Evolutionary conservation across 2,888 invertebrate genomes (phyloP).

Genomic region (Ligdia adustata): DNA sequence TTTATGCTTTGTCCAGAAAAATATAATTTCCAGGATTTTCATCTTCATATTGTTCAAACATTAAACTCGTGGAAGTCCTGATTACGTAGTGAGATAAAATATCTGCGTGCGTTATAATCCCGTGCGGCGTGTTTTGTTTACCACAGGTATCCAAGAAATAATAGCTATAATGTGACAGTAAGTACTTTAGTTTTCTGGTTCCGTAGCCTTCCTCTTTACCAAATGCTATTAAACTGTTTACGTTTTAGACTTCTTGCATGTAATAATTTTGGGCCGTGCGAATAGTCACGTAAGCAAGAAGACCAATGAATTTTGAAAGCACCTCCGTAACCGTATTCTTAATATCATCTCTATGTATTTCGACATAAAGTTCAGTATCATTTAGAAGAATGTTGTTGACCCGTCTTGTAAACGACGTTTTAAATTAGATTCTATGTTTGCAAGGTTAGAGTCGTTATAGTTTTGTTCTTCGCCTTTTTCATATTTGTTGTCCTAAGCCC

Average conservation of each 20-base stretch:
- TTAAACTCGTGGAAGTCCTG: no score
- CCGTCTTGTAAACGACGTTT: not conserved
- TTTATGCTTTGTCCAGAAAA: no score
- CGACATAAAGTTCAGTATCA: slow-evolving; percentile 9
- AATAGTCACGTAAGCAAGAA: slow-evolving; percentile 35
- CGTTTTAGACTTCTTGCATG: slow-evolving; percentile 14
- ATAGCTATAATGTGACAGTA: no score
- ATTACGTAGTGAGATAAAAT: no score
- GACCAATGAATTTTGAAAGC: slow-evolving; percentile 11
- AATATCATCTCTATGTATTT: slow-evolving; percentile 17
- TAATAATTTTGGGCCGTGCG: slow-evolving; percentile 29
- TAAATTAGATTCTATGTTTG: not conserved
- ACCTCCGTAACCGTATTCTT: slow-evolving; percentile 10
- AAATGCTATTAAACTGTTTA: slow-evolving; percentile 27
- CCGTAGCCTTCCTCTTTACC: slow-evolving; percentile 23
- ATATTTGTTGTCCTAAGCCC: slow-evolving; percentile 18
- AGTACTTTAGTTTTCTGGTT: not conserved
- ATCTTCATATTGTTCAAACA: no score
- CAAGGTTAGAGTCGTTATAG: slow-evolving; percentile 1
- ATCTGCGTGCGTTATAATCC: slow-evolving; percentile 1
- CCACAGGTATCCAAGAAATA: slow-evolving; percentile 14
- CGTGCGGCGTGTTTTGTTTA: slow-evolving; percentile 7
- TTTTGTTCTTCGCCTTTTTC: not conserved
- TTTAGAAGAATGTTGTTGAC: not conserved
- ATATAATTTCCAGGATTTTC: no score